A percentile compares a stretch with the other conserved stretches of the same genome.
These are phyloP conservation scores for Leptogaster cylindrica DNA, from an alignment of 2,888 invertebrate genomes.

Conservation along the genomic window DNA sequence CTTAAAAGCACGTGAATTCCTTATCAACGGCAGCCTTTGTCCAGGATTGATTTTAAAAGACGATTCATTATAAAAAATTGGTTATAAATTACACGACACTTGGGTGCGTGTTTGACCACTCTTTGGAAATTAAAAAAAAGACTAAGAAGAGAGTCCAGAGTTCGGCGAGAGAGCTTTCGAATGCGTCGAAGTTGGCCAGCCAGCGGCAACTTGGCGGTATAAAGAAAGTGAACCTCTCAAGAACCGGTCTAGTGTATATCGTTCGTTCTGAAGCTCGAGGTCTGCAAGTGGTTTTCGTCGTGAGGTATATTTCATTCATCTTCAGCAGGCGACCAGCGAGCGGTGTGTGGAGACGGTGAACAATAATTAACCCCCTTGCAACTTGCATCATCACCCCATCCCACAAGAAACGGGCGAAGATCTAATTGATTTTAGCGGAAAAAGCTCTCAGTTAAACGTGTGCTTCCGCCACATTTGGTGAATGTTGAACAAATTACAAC, in stretches of 20 bases:
- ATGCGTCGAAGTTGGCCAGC: neutral
- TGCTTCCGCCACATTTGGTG: neutral
- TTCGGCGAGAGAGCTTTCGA: neutral
- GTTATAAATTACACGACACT: too few relatives aligned
- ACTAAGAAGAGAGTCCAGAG: neutral
- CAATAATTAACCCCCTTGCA: slow-evolving; percentile 3
- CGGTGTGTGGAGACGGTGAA: neutral
- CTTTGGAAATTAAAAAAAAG: too few relatives aligned
- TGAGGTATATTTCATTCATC: too few relatives aligned
- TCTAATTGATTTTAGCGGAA: slow-evolving; percentile 25
- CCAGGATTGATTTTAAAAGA: too few relatives aligned
- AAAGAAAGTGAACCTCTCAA: slow-evolving; percentile 2
- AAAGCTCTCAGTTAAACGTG: slow-evolving; percentile 12
- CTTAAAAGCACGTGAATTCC: too few relatives aligned
- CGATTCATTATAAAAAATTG: too few relatives aligned
- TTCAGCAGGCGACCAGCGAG: neutral
- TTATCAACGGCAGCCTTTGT: too few relatives aligned
- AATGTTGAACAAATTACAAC: neutral
- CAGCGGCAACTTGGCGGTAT: neutral
- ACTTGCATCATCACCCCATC: neutral
- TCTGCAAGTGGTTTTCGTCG: too few relatives aligned
- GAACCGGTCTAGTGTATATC: slow-evolving; percentile 3
- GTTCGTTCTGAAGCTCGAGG: neutral
- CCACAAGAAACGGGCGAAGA: too few relatives aligned
- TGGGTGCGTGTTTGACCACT: neutral